Conservation (phyloP, 1,140 invertebrate species). For the Bombus affinis region DNA sequence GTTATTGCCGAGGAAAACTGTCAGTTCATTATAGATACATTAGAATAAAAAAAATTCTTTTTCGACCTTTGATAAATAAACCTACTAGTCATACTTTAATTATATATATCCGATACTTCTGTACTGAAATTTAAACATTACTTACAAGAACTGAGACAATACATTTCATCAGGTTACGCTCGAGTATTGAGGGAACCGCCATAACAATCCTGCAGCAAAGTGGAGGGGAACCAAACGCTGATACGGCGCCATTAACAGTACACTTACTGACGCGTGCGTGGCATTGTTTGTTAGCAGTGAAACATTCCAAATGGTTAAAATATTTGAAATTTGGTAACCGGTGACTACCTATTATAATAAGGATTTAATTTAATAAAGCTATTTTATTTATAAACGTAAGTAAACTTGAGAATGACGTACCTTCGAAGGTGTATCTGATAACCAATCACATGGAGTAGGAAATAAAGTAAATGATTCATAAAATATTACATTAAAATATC, state of each 20-base stretch:
- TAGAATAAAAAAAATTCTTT: neutral
- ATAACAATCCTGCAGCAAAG: conserved; percentile 15
- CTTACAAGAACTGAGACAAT: too few relatives aligned
- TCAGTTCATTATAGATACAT: neutral
- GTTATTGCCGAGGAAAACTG: neutral
- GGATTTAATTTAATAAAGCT: neutral
- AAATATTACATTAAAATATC: neutral
- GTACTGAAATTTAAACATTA: too few relatives aligned
- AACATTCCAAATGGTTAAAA: conserved; percentile 24
- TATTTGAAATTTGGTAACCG: conserved; percentile 41
- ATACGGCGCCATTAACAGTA: conserved; percentile 55
- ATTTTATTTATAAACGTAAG: conserved; percentile 26
- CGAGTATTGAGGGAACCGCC: conserved; percentile 20
- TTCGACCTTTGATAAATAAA: neutral
- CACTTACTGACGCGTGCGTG: conserved; percentile 36
- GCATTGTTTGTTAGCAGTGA: neutral
- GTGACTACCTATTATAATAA: neutral
- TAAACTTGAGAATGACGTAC: neutral
- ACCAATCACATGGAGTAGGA: neutral
- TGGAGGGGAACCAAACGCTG: conserved; percentile 32
- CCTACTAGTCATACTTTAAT: neutral
- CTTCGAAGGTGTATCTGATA: neutral
- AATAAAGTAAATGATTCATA: neutral
- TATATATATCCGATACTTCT: neutral
- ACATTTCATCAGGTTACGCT: neutral